Conservation (phyloP, 2,113 vertebrate species). For the Isurus oxyrinchus region DNA sequence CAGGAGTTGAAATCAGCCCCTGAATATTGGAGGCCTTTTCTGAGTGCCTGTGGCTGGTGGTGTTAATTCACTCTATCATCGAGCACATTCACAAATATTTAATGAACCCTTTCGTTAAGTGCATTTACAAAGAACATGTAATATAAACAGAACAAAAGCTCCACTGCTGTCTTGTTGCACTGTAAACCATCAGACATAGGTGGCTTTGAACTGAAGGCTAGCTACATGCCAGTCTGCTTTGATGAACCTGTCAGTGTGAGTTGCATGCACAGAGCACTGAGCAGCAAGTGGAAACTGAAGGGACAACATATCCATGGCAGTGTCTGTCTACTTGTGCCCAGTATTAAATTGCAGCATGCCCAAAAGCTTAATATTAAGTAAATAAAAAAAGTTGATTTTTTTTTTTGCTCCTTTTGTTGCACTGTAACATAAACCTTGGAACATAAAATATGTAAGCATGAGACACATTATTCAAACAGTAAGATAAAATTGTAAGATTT, state of each 20-base stretch:
- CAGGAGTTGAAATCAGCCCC: neutral
- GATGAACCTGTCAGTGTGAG: neutral
- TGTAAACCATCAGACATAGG: neutral
- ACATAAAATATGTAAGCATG: neutral
- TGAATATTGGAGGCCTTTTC: neutral
- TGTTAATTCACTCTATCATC: neutral
- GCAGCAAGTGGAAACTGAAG: neutral
- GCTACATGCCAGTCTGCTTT: neutral
- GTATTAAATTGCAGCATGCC: neutral
- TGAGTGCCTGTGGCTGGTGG: slow-evolving; percentile 11
- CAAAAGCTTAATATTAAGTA: neutral
- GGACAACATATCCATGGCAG: neutral
- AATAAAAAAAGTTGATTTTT: neutral
- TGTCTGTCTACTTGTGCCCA: neutral
- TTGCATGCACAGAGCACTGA: neutral
- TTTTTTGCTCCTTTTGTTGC: slow-evolving; percentile 21
- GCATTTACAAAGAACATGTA: neutral
- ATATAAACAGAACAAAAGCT: neutral
- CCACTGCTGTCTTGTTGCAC: neutral
- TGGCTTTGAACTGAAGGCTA: slow-evolving; percentile 10
- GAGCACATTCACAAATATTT: slow-evolving; percentile 28
- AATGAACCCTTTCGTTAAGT: slow-evolving; percentile 19
- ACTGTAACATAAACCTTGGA: neutral
- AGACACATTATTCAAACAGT: neutral
- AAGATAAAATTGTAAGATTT: neutral